Evolutionary conservation across 2,797 vertebrate genomes (phyloP).

Genomic region (Aselliscus stoliczkanus): DNA sequence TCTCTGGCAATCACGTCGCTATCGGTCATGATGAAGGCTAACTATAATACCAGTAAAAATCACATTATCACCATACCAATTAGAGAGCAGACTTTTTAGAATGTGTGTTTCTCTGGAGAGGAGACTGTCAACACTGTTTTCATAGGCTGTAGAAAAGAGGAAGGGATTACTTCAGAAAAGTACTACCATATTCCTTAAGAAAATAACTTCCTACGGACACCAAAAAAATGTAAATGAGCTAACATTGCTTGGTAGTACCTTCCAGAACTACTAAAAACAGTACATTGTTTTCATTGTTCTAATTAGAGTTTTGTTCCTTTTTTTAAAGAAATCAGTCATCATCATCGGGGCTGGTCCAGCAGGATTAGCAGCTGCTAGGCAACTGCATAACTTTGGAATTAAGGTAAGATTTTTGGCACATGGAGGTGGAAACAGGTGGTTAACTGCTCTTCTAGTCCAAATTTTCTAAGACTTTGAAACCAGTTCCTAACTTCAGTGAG

Average conservation of each 20-base stretch:
- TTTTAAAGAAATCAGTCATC: conserved; percentile 90
- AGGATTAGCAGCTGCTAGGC: conserved; percentile 94
- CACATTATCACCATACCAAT: not conserved
- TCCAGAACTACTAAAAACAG: not conserved
- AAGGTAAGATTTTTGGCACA: conserved; percentile 84
- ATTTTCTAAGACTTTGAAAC: conserved; percentile 14
- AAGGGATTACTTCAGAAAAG: not conserved
- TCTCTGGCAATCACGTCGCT: not conserved
- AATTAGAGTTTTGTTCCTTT: not conserved
- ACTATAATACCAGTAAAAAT: not conserved
- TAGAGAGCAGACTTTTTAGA: not conserved
- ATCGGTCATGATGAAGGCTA: not conserved
- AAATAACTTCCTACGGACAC: not conserved
- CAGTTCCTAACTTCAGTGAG: conserved; percentile 40
- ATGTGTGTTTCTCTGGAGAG: not conserved
- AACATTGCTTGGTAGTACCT: not conserved
- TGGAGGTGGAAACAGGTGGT: not conserved
- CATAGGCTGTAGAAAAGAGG: not conserved
- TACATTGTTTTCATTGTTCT: not conserved
- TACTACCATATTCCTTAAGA: not conserved
- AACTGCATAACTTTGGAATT: conserved; percentile 96
- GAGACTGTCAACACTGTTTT: not conserved
- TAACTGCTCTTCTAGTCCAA: not conserved
- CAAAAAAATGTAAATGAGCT: not conserved
- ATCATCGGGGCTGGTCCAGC: conserved; percentile 94